Base-by-base conservation (phyloP, 2,888 invertebrate genomes). In the Sinotaia quadrata region DNA sequence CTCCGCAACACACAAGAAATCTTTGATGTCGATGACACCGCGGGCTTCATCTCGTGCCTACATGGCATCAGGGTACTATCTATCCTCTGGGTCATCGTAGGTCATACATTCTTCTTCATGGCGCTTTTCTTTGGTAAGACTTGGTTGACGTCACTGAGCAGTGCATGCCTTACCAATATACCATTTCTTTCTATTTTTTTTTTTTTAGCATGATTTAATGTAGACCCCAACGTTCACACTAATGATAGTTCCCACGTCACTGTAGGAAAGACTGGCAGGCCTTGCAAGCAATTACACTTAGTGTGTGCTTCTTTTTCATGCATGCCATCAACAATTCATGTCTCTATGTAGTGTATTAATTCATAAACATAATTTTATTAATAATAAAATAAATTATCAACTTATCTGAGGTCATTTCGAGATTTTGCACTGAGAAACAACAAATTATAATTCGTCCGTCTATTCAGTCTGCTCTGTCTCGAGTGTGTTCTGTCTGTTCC, bases 61-160 rank as follows among this genome's bases (percentile, higher is more conserved):
- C 65, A 65, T 12, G 65, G 65, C 56, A 54, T 65, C 65, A 37
- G 65, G 54, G 56, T 54, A 4, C 41, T 65, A 27, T 65, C 65
- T 41, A 65, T 65, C 33, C 31, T 18, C 44, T 65, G 65, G 65
- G 24, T 65, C 27, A 21, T 56, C 21, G 44, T 65, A 7, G 65
- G 65, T 24, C 37, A 65, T 47, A 29, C 65, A 15, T 24, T 65
- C 2, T 29, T 33, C 31, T 65, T 37, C 44, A 56, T 65, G 56
- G 31, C 65, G 4, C 10, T 52, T 24, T 47, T 37, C 34, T 65
- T 52, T 21, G 65, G 65, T 65, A 31, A n/a, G n/a, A n/a, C n/a
- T n/a, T n/a, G n/a, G n/a, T n/a, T n/a, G n/a, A n/a, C n/a, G n/a
- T n/a, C n/a, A n/a, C n/a, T n/a, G n/a, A n/a, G n/a, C n/a, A n/a